Base-by-base conservation (phyloP, 2,113 vertebrate genomes). In the Carollia perspicillata region DNA sequence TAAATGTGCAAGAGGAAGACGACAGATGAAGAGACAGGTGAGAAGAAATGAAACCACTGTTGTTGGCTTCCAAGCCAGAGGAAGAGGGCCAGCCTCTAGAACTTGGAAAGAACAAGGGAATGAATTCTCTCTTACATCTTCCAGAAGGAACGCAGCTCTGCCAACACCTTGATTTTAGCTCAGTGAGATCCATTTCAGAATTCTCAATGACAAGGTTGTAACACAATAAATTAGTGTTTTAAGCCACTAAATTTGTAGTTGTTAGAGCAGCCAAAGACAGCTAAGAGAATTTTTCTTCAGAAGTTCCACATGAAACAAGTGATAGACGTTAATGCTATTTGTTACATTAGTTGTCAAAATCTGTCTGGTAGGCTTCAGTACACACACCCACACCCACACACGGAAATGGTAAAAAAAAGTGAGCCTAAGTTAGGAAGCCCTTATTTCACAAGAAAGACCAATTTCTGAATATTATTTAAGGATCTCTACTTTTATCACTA, bases 291-390 rank as follows among this genome's bases (percentile, higher is more conserved):
- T 37, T 44, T 33, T 37, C 28, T 14, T 6, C 42, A 77, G 40
- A 72, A 80, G 33, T 92, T 53, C 74, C 6, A 47, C 55, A 63
- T 10, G n/a, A 40, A 17, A 87, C 22, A 89, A 93, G 8, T 75
- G 84, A 81, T 6, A 84, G 28, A 92, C 89, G n/a, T 81, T 93
- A 94, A 92, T 72, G 26, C 18, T 55, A 85, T 55, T 33, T 75
- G 20, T 53, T 86, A 17, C 10, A 89, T 79, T 72, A 85, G n/a
- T 40, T 83, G 49, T 90, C 55, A 91, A 95, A 86, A 9, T 80
- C 16, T 42, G 10, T 79, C 23, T 42, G 13, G 28, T 66, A 79
- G 1, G 2, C 16, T 60, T 55, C 66, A 81, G 75, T 33, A 8
- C 22, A 84, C 37, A 80, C 58, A 55, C 53, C 17, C 51, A 53